Evolutionary conservation across 1,140 invertebrate genomes (phyloP), one percentile per base, ranked within the genome.

Genomic region (Epicauta chinensis): DNA sequence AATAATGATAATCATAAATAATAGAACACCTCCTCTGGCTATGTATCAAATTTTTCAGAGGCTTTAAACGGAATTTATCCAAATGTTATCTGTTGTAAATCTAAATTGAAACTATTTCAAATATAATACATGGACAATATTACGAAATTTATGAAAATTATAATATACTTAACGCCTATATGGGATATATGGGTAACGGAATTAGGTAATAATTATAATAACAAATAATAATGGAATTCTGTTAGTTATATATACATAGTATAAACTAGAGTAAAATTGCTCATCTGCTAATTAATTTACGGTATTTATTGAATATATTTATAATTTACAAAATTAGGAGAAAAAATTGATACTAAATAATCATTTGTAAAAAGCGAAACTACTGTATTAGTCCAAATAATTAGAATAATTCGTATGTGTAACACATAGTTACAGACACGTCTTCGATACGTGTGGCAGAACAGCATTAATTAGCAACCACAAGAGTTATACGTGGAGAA

Each of bases 131-230:
- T 30, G 32, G 12, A 34, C 5, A 34, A 7, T 34, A n/a, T 11
- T 34, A 23, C 23, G 23, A 45, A 53, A 55, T 38, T 45, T 47
- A 53, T 62, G 58, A 51, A 57, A 62, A 62, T 60, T 55, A 58
- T 55, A 51, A 62, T 36, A 59, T 47, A 59, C 58, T 62, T 63
- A 60, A 58, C 59, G 59, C 53, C 49, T 57, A 58, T 63, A 23
- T 23, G 23, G 7, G 23, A 23, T 23, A n/a, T n/a, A 53, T 58
- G 44, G 45, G 46, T 63, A 63, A 66, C 65, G 65, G 65, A 61
- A 55, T 51, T 51, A 56, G n/a, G n/a, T 56, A 50, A 63, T 67
- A 65, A 65, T 65, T 63, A 55, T 36, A 58, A 53, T 56, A 38
- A 55, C 55, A 67, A 67, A 67, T 55, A 62, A 60, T 48, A 36